Evolutionary conservation across 2,113 vertebrate genomes (phyloP).

Genomic region (Camelus dromedarius): DNA sequence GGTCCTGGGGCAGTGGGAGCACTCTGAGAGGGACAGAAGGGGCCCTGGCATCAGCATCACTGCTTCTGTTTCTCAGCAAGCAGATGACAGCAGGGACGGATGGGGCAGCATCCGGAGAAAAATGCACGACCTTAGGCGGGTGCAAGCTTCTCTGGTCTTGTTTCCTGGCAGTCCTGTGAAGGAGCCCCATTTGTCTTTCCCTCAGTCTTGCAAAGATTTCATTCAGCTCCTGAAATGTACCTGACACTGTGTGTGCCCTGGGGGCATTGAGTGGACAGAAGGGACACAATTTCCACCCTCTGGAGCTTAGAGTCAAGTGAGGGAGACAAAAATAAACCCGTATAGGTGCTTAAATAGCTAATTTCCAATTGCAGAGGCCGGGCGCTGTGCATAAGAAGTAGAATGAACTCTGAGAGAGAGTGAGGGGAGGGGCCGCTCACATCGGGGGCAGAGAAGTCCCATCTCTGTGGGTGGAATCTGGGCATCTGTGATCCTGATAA

Average conservation of each 20-base stretch:
- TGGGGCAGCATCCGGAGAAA: not conserved
- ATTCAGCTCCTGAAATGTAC: not conserved
- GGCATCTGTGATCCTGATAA: not conserved
- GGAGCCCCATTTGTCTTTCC: not conserved
- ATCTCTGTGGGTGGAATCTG: not conserved
- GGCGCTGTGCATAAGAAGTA: not conserved
- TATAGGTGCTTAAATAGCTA: not conserved
- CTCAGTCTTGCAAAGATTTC: not conserved
- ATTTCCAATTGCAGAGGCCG: not conserved
- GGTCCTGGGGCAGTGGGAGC: not conserved
- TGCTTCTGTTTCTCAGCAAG: not conserved
- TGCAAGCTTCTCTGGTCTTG: not conserved
- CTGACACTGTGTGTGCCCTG: fast-evolving
- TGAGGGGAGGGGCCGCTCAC: not conserved
- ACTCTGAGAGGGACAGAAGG: not conserved
- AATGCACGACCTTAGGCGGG: not conserved
- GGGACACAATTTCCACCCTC: not conserved
- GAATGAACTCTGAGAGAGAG: not conserved
- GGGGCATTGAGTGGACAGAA: not conserved
- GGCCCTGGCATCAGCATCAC: not conserved
- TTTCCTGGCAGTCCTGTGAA: too few relatives aligned
- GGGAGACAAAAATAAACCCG: not conserved
- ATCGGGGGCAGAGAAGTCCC: too few relatives aligned
- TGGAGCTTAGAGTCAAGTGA: not conserved
- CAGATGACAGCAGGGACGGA: not conserved